A percentile compares a stretch with the other conserved stretches of the same genome.
These are phyloP conservation scores for Cephus cinctus DNA, from an alignment of 1,140 invertebrate genomes.

Conservation along the genomic window DNA sequence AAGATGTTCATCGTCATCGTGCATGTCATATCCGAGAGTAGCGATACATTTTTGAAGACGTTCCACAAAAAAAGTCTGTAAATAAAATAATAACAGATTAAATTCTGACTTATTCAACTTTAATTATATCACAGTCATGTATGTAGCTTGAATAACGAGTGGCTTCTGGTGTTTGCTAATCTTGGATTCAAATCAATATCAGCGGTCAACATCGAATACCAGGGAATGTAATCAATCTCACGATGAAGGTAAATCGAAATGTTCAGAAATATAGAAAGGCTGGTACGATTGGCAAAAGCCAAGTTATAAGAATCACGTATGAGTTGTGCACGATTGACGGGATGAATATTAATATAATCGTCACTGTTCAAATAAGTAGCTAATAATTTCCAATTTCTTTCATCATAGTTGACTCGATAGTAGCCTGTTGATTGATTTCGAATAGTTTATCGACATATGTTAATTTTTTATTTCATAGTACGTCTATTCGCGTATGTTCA, in stretches of 20 bases:
- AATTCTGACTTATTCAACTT: not conserved
- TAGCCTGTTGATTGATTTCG: constrained; percentile 49
- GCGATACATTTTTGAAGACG: not conserved
- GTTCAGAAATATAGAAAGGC: constrained; percentile 56
- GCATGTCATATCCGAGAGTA: constrained; percentile 5
- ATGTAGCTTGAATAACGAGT: constrained; percentile 23
- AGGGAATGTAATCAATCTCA: constrained; percentile 67
- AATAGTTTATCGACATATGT: too few species aligned
- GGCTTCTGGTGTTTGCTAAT: constrained; percentile 28
- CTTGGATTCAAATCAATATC: constrained; percentile 57
- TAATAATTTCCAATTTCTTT: constrained; percentile 59
- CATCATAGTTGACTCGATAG: constrained; percentile 65
- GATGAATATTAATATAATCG: constrained; percentile 59
- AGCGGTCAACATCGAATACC: constrained; percentile 62
- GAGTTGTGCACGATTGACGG: constrained; percentile 73
- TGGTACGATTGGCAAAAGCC: constrained; percentile 58
- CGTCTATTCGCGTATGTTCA: not conserved
- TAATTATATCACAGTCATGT: not conserved
- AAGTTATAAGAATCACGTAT: constrained; percentile 75
- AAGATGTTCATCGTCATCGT: constrained; percentile 16
- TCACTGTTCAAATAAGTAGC: constrained; percentile 46
- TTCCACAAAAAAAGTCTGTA: not conserved
- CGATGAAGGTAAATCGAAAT: constrained; percentile 60
- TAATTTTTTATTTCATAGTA: too few species aligned
- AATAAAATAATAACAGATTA: not conserved